Evolutionary conservation across 2,113 vertebrate species (phyloP), one percentile per base, ranked within the genome.

Genomic region (Hipposideros armiger): DNA sequence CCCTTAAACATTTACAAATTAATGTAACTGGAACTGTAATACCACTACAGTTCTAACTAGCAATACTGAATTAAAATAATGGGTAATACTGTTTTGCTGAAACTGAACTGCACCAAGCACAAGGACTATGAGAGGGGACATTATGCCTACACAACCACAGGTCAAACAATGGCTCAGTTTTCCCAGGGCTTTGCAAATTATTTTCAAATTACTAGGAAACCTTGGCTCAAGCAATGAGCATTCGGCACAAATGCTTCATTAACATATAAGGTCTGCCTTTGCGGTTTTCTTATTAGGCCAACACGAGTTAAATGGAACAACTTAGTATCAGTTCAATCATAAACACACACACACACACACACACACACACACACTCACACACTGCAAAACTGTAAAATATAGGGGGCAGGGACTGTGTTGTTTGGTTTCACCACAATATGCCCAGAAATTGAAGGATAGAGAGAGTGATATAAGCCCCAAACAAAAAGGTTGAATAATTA

Each of bases 141-240:
- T 92, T 92, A 91, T 96, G 69, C 87, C 88, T 83, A 80, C 74
- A 96, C 40, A 80, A 92, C 69, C 66, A 42, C 86, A 84, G 66
- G 90, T 94, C 73, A 96, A 90, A 96, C 94, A 96, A 93, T 86
- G 77, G 70, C 60, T 97, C 86, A 84, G 73, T 94, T 91, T 97
- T 95, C 72, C 50, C 73, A 94, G 80, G 54, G 80, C 20, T 97
- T 97, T 95, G 83, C 62, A 96, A 96, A 97, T 95, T 95, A 94
- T 95, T 97, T 96, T 95, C 76, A 78, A 95, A 97, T 95, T 97
- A 87, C 92, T 81, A 69, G 84, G 87, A 91, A 93, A 97, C 74
- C 90, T 89, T 95, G 87, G 83, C 69, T 95, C 84, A 80, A 90
- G 64, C 74, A 91, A 90, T 87, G 45, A 45, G 45, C 69, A 95